Evolutionary conservation across 2,113 vertebrate genomes (phyloP).

Genomic region (Callionymus lyra): DNA sequence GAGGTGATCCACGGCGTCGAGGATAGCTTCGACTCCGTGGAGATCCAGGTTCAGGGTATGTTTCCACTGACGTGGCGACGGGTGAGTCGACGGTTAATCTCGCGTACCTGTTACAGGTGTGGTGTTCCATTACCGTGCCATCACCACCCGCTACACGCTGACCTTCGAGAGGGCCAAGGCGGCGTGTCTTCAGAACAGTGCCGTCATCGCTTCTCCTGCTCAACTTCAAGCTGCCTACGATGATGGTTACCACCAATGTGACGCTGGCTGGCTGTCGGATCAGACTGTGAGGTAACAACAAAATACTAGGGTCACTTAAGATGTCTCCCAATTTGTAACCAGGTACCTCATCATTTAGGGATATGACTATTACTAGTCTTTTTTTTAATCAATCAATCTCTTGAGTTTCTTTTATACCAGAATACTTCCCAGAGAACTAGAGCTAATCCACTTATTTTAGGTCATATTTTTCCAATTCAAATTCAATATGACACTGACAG

Average conservation of each 20-base stretch:
- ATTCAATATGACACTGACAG: too few relatives aligned
- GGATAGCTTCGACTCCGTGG: constrained; percentile 78
- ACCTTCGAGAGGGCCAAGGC: constrained; percentile 84
- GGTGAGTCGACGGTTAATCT: not conserved
- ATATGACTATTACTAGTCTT: too few relatives aligned
- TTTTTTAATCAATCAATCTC: not conserved
- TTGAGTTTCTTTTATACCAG: not conserved
- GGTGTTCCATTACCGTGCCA: constrained; percentile 93
- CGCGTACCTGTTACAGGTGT: constrained; percentile 64
- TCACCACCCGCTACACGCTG: constrained; percentile 86
- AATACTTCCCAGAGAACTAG: too few relatives aligned
- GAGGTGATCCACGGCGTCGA: constrained; percentile 85
- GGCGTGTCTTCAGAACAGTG: constrained; percentile 86
- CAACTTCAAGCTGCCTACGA: constrained; percentile 94
- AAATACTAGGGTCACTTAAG: too few relatives aligned
- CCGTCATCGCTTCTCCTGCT: constrained; percentile 82
- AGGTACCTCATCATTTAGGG: too few relatives aligned
- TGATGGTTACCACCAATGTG: constrained; percentile 93
- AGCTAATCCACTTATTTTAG: too few relatives aligned
- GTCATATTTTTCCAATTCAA: too few relatives aligned
- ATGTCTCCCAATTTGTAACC: too few relatives aligned
- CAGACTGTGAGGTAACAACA: constrained; percentile 84
- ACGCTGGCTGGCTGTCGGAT: constrained; percentile 95
- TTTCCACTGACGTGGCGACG: not conserved
- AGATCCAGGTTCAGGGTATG: constrained; percentile 84